A percentile compares a stretch with the other conserved stretches of the same genome.
phyloP scores from a whole-genome alignment of 2,888 invertebrate genomes.

The Melieria picta region DNA sequence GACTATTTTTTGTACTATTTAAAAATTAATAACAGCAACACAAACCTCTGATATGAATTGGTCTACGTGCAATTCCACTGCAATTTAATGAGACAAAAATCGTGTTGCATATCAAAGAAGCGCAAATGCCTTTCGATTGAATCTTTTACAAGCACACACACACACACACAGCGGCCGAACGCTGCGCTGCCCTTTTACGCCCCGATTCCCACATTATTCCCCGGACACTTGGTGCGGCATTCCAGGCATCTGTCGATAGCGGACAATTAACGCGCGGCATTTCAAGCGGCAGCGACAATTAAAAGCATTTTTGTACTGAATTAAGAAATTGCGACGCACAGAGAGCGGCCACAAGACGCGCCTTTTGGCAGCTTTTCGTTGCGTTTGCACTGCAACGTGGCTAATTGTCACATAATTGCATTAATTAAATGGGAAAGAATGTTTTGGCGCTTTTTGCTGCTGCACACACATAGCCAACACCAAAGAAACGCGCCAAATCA shows the following conservation, averaged over 20 bases:
- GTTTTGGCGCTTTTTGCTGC: background rate
- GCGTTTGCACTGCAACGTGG: slow-evolving; percentile 4
- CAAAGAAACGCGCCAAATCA: background rate
- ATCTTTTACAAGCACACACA: too few species aligned
- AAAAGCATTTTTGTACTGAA: slow-evolving; percentile 23
- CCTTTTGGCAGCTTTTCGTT: slow-evolving; percentile 21
- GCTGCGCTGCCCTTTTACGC: too few species aligned
- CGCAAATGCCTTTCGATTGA: too few species aligned
- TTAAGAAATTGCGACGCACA: slow-evolving; percentile 28
- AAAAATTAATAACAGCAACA: too few species aligned
- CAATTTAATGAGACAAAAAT: too few species aligned
- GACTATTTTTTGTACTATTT: too few species aligned
- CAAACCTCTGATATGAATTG: too few species aligned
- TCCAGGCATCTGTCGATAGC: slow-evolving; percentile 9
- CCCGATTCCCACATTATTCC: background rate
- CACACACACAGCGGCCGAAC: too few species aligned
- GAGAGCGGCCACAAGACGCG: slow-evolving; percentile 2
- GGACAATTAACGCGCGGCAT: slow-evolving; percentile 21
- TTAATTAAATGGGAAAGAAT: slow-evolving; percentile 40
- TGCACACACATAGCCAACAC: background rate
- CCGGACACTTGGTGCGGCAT: slow-evolving; percentile 9
- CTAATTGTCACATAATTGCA: slow-evolving; percentile 48
- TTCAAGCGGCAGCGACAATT: slow-evolving; percentile 18
- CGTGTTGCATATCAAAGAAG: too few species aligned
- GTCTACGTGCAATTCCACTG: too few species aligned